Evolutionary conservation across 2,888 invertebrate genomes (phyloP).

Genomic region (Macrosiphum euphorbiae): DNA sequence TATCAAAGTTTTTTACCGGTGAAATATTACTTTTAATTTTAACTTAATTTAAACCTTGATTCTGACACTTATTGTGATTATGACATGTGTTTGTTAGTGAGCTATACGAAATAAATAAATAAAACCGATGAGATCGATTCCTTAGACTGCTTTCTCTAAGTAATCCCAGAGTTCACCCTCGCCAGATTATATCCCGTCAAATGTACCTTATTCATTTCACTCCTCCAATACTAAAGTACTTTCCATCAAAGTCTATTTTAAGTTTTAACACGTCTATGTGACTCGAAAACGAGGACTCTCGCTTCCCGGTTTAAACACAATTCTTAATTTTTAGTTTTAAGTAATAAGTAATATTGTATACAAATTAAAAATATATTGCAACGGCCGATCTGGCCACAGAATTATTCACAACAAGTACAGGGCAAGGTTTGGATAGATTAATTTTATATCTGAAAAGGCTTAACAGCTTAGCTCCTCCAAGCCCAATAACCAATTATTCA

Average conservation of each 20-base stretch:
- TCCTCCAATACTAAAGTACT: not conserved
- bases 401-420: not conserved
- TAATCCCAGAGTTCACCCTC: not conserved
- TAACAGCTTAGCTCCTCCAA: not conserved
- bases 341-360: not conserved
- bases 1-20: not conserved
- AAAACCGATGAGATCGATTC: not conserved
- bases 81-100: too few relatives aligned
- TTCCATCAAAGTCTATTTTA: not conserved
- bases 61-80: too few relatives aligned
- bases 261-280: not conserved
- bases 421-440: not conserved
- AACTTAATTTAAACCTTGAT: too few relatives aligned
- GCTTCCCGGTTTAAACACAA: not conserved
- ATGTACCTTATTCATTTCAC: not conserved
- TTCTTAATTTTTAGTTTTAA: not conserved
- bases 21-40: not conserved
- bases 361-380: not conserved
- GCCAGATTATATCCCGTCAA: not conserved
- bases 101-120: too few relatives aligned
- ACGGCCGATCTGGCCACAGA: not conserved
- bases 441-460: not conserved
- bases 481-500: not conserved
- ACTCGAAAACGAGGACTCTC: not conserved
- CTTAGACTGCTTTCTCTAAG: not conserved